Base-by-base conservation (phyloP, 2,888 invertebrate species). In the Notodonta ziczac region DNA sequence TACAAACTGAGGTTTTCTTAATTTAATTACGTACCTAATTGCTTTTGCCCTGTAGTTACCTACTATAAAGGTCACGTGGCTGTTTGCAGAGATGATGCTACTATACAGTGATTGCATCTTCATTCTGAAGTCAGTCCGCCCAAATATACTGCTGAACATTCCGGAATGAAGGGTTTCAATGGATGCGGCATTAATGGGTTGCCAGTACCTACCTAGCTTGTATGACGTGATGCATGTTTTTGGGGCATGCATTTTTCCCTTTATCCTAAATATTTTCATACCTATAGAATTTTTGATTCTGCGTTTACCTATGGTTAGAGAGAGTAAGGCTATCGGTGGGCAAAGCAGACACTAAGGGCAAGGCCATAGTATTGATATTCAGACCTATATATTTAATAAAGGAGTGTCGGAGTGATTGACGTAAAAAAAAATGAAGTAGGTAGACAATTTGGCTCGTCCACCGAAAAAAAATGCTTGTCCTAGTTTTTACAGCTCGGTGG, bases 81-180 rank as follows among this genome's bases (percentile, higher is more conserved):
- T 69, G 75, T 74, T 76, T 65, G 69, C 69, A 66, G 74, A 73
- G 70, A 79, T 72, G 77, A 76, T 80, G 77, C 72, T 77, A 76
- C 73, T 74, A 76, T 76, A 80, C 80, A 74, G 83, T 90, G 89
- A 89, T 89, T 90, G 87, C 86, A 86, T 89, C 85, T 90, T 88
- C 86, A 87, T 89, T 88, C 85, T 76, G 82, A 76, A 83, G 80
- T 82, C 80, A 81, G 80, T 74, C 79, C 80, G 76, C 78, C 77
- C 82, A 85, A 24, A 24, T 24, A 82, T 83, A 81, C 78, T 82
- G 67, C 73, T 65, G 59, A 63, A 61, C 59, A 59, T 71, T 73
- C 60, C 54, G 46, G 67, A 76, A 53, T 16, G 53, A 46, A 52
- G 57, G 64, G 69, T 59, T 0, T 57, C 4, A 61, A 52, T 76